Evolutionary conservation across 2,797 vertebrate species (phyloP).

Genomic region (Melopsittacus undulatus): DNA sequence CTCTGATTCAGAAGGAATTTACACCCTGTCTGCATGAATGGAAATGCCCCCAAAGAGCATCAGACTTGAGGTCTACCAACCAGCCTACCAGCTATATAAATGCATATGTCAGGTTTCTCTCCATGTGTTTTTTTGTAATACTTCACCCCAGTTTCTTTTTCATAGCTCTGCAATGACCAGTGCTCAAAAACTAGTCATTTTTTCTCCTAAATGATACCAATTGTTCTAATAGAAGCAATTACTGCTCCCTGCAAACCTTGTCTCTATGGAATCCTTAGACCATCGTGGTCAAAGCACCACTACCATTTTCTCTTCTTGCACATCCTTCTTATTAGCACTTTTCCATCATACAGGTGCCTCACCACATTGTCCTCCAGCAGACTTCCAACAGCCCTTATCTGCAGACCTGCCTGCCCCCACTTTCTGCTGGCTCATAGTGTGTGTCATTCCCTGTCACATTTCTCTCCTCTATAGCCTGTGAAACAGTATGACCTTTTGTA

Average conservation of each 20-base stretch:
- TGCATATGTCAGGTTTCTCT: neutral
- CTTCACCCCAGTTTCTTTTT: neutral
- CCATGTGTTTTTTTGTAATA: neutral
- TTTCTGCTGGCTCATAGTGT: neutral
- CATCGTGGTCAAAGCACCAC: neutral
- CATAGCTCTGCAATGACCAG: neutral
- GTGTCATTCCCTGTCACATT: neutral
- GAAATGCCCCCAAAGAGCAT: neutral
- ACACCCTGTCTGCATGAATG: neutral
- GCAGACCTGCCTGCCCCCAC: neutral
- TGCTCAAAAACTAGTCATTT: neutral
- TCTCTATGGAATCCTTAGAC: neutral
- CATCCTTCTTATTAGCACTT: neutral
- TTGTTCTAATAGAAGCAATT: neutral
- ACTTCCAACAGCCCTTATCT: neutral
- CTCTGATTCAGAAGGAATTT: neutral
- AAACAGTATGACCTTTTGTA: neutral
- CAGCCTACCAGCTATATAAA: neutral
- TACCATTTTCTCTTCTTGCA: neutral
- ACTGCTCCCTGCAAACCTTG: neutral
- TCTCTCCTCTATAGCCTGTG: neutral
- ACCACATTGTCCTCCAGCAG: neutral
- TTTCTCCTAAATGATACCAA: neutral
- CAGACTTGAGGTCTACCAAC: neutral
- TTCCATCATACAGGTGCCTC: neutral